Percentiles rank a stretch among this genome's conserved stretches.
phyloP scores from a whole-genome alignment of 2,113 vertebrate genomes.

The Antechinus flavipes region DNA sequence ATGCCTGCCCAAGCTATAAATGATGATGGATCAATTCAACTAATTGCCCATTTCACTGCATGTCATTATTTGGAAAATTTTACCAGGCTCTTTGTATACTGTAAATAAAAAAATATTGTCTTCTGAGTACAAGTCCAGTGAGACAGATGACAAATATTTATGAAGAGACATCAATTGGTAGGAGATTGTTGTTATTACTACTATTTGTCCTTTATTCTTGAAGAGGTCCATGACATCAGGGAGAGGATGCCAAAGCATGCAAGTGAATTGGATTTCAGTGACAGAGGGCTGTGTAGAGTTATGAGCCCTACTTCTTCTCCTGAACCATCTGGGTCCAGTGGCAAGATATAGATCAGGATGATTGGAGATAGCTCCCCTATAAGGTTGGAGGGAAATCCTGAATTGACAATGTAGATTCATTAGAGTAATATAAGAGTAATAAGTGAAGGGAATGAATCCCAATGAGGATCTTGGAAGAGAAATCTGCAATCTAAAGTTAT shows the following conservation, averaged over 20 bases:
- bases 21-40: not conserved
- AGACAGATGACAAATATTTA: not conserved
- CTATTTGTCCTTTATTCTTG: too few relatives aligned
- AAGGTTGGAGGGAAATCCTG: not conserved
- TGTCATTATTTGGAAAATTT: not conserved
- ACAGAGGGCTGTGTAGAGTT: too few relatives aligned
- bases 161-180: not conserved
- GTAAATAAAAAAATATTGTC: not conserved
- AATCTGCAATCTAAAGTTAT: not conserved
- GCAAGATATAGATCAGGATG: too few relatives aligned
- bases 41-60: not conserved
- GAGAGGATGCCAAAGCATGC: too few relatives aligned
- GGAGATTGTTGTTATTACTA: too few relatives aligned
- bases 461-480: constrained; percentile 8
- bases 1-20: not conserved
- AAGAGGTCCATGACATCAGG: too few relatives aligned
- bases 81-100: not conserved
- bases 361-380: not conserved
- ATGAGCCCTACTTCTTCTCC: too few relatives aligned
- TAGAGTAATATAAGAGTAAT: not conserved
- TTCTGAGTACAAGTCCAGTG: not conserved
- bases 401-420: not conserved
- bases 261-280: too few relatives aligned
- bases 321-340: too few relatives aligned
- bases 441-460: not conserved